A percentile compares a stretch with the other conserved stretches of the same genome.
Evolutionary conservation across 2,888 invertebrate genomes (phyloP).

Genomic region (Tetropium fuscum): DNA sequence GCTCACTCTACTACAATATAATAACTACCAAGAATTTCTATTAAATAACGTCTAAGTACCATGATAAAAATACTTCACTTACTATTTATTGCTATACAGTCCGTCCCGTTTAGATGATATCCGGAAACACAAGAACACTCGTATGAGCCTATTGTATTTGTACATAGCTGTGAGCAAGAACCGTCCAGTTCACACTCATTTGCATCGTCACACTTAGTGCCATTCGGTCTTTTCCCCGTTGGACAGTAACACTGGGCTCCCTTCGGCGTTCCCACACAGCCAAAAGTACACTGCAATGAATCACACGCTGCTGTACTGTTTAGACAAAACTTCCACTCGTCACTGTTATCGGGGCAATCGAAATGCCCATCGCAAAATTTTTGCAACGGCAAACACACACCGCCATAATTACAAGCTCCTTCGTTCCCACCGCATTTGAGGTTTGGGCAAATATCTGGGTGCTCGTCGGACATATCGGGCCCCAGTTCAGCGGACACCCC

Average conservation of each 20-base stretch:
- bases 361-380: conserved; percentile 76
- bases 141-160: conserved; percentile 76
- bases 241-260: conserved; percentile 84
- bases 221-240: conserved; percentile 73
- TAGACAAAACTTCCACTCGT: conserved; percentile 79
- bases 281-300: conserved; percentile 64
- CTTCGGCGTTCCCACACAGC: conserved; percentile 77
- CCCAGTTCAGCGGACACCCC: conserved; percentile 64
- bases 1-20: too few relatives aligned
- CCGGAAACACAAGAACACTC: conserved; percentile 81
- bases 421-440: conserved; percentile 76
- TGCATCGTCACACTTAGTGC: conserved; percentile 76
- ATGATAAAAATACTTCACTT: conserved; percentile 51
- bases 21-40: too few relatives aligned
- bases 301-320: conserved; percentile 58
- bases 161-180: conserved; percentile 81
- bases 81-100: conserved; percentile 81
- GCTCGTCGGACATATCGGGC: conserved; percentile 77
- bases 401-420: conserved; percentile 74
- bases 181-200: conserved; percentile 82
- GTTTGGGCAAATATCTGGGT: conserved; percentile 72
- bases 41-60: not conserved
- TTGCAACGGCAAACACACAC: conserved; percentile 72
- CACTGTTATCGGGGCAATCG: conserved; percentile 78
- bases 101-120: conserved; percentile 71